These are phyloP conservation scores for Oxystoma pomonae DNA, from an alignment of 2,888 invertebrate genomes.

Conservation along the genomic window DNA sequence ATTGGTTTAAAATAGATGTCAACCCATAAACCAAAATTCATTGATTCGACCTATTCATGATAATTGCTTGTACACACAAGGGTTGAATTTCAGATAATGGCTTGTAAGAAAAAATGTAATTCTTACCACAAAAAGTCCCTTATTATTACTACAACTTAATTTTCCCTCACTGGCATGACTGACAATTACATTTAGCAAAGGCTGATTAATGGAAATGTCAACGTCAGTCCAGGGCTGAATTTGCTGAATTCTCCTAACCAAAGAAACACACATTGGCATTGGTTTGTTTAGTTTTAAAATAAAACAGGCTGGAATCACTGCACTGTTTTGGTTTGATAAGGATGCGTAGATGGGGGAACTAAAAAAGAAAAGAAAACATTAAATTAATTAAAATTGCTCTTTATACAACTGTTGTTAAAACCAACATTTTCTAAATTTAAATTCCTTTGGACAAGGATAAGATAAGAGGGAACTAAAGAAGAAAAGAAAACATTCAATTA, in stretches of 20 bases:
- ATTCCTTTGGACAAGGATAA: no score
- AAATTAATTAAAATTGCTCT: conserved; percentile 5
- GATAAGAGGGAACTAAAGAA: no score
- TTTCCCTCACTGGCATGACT: conserved; percentile 73
- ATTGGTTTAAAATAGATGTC: no score
- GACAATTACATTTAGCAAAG: conserved; percentile 74
- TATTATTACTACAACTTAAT: conserved; percentile 65
- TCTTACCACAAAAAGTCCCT: conserved; percentile 84
- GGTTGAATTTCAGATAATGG: no score
- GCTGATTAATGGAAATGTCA: conserved; percentile 47
- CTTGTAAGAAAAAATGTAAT: no score
- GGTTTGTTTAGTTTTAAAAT: conserved; percentile 75
- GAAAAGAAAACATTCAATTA: no score
- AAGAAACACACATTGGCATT: conserved; percentile 76
- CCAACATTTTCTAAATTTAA: no score
- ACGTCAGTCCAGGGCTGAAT: conserved; percentile 57
- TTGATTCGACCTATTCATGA: conserved; percentile 2
- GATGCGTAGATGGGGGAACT: conserved; percentile 77
- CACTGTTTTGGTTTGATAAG: conserved; percentile 79
- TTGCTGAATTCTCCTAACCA: conserved; percentile 64
- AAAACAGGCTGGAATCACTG: conserved; percentile 87
- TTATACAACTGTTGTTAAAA: no score
- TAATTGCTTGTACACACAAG: conserved; percentile 12
- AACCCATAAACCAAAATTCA: conserved; percentile 3
- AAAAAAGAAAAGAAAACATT: conserved; percentile 32